A percentile compares a stretch with the other conserved stretches of the same genome.
Evolutionary conservation across 2,888 invertebrate species (phyloP).

Genomic region (Pseudeuparius sepicola): DNA sequence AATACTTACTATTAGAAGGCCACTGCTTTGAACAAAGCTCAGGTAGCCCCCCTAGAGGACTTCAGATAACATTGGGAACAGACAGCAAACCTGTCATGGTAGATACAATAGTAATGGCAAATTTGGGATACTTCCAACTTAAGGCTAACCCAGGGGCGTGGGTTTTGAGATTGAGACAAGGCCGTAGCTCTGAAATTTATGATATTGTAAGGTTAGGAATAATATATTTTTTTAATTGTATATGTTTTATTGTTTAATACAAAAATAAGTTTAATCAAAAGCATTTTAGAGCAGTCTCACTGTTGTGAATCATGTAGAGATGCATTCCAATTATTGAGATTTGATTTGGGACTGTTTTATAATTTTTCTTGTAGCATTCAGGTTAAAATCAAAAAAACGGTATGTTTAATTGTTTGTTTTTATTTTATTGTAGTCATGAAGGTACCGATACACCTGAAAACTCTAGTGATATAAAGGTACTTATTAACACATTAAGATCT

Average conservation of each 20-base stretch:
- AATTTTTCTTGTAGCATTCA: too few relatives aligned
- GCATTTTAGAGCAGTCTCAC: too few relatives aligned
- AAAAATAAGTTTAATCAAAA: too few relatives aligned
- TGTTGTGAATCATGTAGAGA: too few relatives aligned
- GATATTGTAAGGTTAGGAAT: slow-evolving; percentile 63
- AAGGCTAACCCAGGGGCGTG: slow-evolving; percentile 98
- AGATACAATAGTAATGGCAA: slow-evolving; percentile 99
- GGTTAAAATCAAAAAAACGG: too few relatives aligned
- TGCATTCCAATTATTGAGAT: too few relatives aligned
- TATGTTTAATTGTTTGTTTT: slow-evolving; percentile 6
- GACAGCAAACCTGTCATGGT: slow-evolving; percentile 65
- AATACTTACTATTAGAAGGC: slow-evolving; percentile 88
- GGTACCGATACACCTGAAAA: slow-evolving; percentile 63
- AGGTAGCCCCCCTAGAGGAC: slow-evolving; percentile 90
- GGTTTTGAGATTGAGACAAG: slow-evolving; percentile 80
- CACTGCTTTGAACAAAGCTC: slow-evolving; percentile 90
- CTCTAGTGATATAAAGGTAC: slow-evolving; percentile 62
- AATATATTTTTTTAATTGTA: not conserved
- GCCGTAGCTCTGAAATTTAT: slow-evolving; percentile 90
- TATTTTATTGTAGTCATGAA: slow-evolving; percentile 51
- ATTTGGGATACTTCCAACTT: slow-evolving; percentile 95
- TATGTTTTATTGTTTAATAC: not conserved
- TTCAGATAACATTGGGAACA: slow-evolving; percentile 92
- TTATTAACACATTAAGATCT: slow-evolving; percentile 75
- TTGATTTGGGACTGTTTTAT: too few relatives aligned